Conservation (phyloP, 2,113 vertebrate genomes). For the Catagonus wagneri region DNA sequence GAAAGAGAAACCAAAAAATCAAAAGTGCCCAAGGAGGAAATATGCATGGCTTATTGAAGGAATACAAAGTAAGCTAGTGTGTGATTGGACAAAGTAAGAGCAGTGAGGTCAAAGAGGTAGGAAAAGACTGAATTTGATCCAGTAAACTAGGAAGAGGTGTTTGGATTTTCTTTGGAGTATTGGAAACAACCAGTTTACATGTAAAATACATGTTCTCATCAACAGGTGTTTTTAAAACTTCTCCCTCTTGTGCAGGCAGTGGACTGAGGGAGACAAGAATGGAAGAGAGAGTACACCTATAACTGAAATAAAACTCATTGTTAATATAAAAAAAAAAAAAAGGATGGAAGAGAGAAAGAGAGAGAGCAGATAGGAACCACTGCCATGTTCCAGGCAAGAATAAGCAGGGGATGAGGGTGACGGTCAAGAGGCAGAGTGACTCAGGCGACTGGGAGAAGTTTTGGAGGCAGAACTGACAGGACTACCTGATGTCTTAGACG, state of each 20-base stretch:
- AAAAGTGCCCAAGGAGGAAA: neutral
- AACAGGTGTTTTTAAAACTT: neutral
- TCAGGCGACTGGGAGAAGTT: neutral
- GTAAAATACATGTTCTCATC: neutral
- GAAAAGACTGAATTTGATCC: neutral
- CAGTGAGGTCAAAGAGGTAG: neutral
- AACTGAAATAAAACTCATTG: too few relatives aligned
- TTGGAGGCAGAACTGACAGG: neutral
- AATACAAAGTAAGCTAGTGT: neutral
- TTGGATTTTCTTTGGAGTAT: neutral
- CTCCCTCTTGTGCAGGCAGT: neutral
- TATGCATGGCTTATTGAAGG: neutral
- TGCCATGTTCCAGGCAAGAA: neutral
- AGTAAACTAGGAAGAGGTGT: neutral
- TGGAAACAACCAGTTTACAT: neutral
- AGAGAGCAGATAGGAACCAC: neutral
- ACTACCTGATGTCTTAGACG: neutral
- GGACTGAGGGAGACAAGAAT: neutral
- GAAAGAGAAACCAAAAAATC: neutral
- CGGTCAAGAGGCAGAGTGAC: neutral
- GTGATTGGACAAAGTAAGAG: neutral
- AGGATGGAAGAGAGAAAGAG: neutral
- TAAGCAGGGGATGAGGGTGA: too few relatives aligned
- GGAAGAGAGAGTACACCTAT: neutral
- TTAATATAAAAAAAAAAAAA: too few relatives aligned